These are phyloP conservation scores for Nemotelus pantherinus DNA, from an alignment of 2,888 invertebrate species.

Conservation along the genomic window DNA sequence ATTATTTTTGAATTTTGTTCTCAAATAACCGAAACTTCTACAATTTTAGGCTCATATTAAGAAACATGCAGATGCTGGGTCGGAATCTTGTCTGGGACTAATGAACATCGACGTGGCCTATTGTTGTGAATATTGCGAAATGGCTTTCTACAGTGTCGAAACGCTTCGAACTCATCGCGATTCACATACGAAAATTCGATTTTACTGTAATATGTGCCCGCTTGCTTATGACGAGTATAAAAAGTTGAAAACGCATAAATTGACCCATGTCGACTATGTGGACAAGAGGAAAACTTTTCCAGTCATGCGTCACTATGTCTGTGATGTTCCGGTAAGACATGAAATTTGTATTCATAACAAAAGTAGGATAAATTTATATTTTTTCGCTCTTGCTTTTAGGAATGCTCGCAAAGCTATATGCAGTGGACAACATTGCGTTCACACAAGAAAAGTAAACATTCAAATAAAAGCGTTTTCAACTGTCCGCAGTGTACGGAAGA, in stretches of 20 bases:
- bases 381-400: constrained; percentile 52
- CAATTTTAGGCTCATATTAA: constrained; percentile 48
- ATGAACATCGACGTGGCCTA: constrained; percentile 53
- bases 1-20: background rate
- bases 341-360: background rate
- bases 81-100: constrained; percentile 25
- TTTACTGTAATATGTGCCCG: constrained; percentile 50
- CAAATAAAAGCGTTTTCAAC: background rate
- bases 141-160: constrained; percentile 55
- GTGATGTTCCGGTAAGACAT: constrained; percentile 57
- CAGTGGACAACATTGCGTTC: constrained; percentile 60
- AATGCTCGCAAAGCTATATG: constrained; percentile 57
- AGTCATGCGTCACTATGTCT: constrained; percentile 55
- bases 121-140: constrained; percentile 60
- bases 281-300: constrained; percentile 51
- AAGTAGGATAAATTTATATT: background rate
- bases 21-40: background rate
- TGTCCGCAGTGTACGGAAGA: constrained; percentile 36
- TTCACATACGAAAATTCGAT: constrained; percentile 50
- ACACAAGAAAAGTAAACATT: constrained; percentile 55
- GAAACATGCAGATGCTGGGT: constrained; percentile 37
- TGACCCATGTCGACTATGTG: constrained; percentile 53
- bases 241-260: constrained; percentile 52
- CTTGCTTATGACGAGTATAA: constrained; percentile 50
- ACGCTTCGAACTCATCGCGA: constrained; percentile 57